Evolutionary conservation across 2,797 vertebrate genomes (phyloP).

Genomic region (Microctenopoma steveboyesi): DNA sequence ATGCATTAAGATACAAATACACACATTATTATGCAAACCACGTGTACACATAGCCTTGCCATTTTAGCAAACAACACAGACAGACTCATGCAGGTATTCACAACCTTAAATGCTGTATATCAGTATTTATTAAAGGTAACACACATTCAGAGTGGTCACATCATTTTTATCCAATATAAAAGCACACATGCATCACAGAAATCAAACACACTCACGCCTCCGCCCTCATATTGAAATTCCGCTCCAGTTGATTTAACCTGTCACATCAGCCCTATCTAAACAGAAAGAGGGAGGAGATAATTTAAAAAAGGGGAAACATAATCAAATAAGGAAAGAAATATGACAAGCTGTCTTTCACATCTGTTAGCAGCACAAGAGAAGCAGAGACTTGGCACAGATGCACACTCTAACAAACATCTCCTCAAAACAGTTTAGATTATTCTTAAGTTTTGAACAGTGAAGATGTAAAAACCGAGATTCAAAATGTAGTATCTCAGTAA

Average conservation of each 20-base stretch:
- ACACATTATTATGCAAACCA: background rate
- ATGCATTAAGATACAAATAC: background rate
- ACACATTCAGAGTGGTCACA: background rate
- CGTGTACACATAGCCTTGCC: background rate
- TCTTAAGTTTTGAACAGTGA: slow-evolving; percentile 24
- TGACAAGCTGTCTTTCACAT: slow-evolving; percentile 52
- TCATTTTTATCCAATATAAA: no score
- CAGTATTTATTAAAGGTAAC: background rate
- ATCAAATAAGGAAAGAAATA: slow-evolving; percentile 41
- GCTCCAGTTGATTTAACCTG: slow-evolving; percentile 44
- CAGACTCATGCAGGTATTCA: background rate
- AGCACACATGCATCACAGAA: background rate
- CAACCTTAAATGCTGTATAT: background rate
- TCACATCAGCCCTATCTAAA: slow-evolving; percentile 46
- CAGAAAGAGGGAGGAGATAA: slow-evolving; percentile 21
- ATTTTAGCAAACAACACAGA: background rate
- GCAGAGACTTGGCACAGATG: slow-evolving; percentile 1
- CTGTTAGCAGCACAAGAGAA: slow-evolving; percentile 32
- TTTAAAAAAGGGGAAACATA: slow-evolving; percentile 21
- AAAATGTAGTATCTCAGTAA: background rate
- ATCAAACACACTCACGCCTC: background rate
- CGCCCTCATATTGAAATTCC: slow-evolving; percentile 15
- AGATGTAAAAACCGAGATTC: background rate
- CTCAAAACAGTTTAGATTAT: slow-evolving; percentile 1
- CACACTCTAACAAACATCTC: slow-evolving; percentile 3